Conservation (phyloP, 2,797 vertebrate species). For the Squalus acanthias region DNA sequence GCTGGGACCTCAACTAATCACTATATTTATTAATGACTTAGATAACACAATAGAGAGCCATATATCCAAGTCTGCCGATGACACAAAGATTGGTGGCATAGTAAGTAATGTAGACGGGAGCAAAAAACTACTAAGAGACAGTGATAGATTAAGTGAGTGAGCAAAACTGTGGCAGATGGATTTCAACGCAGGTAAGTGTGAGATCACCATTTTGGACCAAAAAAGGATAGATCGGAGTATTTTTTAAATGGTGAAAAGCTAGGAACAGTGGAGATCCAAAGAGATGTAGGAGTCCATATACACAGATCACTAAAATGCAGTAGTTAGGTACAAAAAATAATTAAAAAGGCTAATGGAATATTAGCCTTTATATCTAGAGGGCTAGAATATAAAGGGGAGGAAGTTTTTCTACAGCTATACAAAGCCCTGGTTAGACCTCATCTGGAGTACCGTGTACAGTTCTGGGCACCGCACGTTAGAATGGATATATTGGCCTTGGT, state of each 20-base stretch:
- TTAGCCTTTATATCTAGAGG: background rate
- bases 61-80: background rate
- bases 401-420: background rate
- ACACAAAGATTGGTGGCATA: background rate
- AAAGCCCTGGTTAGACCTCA: background rate
- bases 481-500: background rate
- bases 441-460: background rate
- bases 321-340: background rate
- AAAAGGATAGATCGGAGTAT: background rate
- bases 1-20: background rate
- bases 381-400: background rate
- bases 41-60: background rate
- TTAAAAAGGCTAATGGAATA: background rate
- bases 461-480: background rate
- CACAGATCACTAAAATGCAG: background rate
- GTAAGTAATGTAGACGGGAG: background rate
- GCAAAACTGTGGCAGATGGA: background rate
- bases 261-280: background rate
- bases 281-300: background rate
- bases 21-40: background rate
- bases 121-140: background rate
- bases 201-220: background rate
- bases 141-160: background rate
- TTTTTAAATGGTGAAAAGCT: background rate
- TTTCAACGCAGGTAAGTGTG: background rate